phyloP scores from a whole-genome alignment of 2,888 invertebrate species.

The Heliconius aoede region DNA sequence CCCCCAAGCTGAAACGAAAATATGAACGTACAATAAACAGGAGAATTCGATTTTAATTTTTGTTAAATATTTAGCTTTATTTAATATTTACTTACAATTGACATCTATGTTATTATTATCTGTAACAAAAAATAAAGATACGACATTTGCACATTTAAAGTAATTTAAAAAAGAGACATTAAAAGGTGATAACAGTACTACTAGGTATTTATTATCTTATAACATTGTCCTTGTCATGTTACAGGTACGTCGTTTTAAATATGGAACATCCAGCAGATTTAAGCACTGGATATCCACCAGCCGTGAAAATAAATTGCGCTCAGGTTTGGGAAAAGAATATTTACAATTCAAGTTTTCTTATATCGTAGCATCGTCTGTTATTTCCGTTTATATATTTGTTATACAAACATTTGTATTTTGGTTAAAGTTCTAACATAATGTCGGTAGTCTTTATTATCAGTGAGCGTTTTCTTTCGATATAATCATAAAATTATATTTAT shows the following conservation, averaged over 20 bases:
- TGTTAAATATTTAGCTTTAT: not conserved
- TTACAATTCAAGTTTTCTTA: slow-evolving; percentile 27
- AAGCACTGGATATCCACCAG: slow-evolving; percentile 20
- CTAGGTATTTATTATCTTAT: not conserved
- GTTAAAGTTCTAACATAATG: not conserved
- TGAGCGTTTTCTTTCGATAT: not conserved
- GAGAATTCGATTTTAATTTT: not conserved
- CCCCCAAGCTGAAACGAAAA: too few relatives aligned
- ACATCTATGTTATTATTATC: too few relatives aligned
- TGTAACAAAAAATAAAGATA: too few relatives aligned
- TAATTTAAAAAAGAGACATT: not conserved
- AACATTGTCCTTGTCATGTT: not conserved
- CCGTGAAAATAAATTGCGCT: slow-evolving; percentile 18
- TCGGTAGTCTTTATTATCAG: not conserved
- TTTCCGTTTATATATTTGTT: slow-evolving; percentile 18
- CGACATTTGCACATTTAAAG: not conserved
- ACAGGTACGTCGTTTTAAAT: not conserved
- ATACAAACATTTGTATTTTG: slow-evolving; percentile 13
- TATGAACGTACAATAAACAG: not conserved
- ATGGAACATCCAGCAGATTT: not conserved
- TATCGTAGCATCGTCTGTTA: not conserved
- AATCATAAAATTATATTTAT: not conserved
- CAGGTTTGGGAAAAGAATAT: slow-evolving; percentile 23
- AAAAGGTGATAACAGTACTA: not conserved
- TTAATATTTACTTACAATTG: too few relatives aligned